Conservation (phyloP, 2,797 vertebrate genomes). For the Tokudaia tokunoshimensis region DNA sequence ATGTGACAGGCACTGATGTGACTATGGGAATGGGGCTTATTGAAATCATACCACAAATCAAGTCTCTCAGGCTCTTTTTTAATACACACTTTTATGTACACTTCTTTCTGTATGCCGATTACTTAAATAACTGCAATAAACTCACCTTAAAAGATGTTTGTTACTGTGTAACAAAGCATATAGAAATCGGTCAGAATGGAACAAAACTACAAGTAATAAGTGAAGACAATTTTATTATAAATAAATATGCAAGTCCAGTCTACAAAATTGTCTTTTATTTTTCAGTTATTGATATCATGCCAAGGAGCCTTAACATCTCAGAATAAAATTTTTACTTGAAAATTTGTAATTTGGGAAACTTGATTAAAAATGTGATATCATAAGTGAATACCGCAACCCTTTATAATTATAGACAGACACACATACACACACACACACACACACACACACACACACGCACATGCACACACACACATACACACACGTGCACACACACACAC, state of each 20-base stretch:
- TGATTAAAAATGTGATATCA: not conserved
- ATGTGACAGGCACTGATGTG: not conserved
- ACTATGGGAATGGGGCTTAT: not conserved
- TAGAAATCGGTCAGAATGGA: not conserved
- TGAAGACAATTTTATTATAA: slow-evolving; percentile 48
- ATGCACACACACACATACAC: not conserved
- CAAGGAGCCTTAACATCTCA: slow-evolving; percentile 40
- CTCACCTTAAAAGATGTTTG: not conserved
- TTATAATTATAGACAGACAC: slow-evolving; percentile 11
- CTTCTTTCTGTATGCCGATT: not conserved
- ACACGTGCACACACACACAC: not conserved
- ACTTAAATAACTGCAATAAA: not conserved
- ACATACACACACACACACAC: too few relatives aligned
- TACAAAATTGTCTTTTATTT: slow-evolving; percentile 30
- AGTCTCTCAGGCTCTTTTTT: slow-evolving; percentile 11
- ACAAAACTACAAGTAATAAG: not conserved
- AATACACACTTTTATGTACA: slow-evolving; percentile 20
- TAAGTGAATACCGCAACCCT: not conserved
- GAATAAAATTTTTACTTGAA: slow-evolving; percentile 53
- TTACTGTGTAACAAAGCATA: not conserved
- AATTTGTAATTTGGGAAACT: not conserved
- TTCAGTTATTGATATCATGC: slow-evolving; percentile 1
- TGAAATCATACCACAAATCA: not conserved
- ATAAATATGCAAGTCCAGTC: not conserved
- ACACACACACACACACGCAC: not conserved